Base-by-base conservation (phyloP, 2,113 vertebrate species). In the Pomatorhinus ruficollis region DNA sequence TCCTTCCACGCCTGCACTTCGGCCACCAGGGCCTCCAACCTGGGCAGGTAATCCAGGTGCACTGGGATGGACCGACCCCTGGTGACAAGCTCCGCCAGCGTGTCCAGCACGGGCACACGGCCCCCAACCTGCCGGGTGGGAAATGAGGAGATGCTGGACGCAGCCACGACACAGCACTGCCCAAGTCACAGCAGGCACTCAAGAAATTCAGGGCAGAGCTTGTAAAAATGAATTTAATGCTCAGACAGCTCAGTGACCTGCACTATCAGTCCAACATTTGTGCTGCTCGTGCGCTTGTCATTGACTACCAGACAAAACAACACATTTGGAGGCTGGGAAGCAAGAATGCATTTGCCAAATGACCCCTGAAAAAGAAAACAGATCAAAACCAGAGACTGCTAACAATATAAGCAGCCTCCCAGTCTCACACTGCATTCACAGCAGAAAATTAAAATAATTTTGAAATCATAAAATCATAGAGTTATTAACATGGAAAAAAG, bases 1-100 rank as follows among this genome's bases (percentile, higher is more conserved):
- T 99, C 98, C 96, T 99, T 99, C 99, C 99, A 99, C 0, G 98
- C 97, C 49, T 99, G 98, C 74, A 99, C 99, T 70, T 99, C 98
- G 0, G 97, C 94, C 87, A 99, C 98, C 75, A 99, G 88, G 21
- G 97, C 95, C 96, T 99, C 99, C 94, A 99, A 97, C 68, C 98
- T 96, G 5, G 99, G 98, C 90, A 99, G 92, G 49, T 99, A 97
- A 42, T 98, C 99, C 94, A 99, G 98, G 60, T 98, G 98, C 54
- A 99, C 99, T 0, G 99, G 99, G 93, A 99, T 98, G 66, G 98
- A 97, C 5, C 99, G 98, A 25, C 99, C 99, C 70, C 98, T 98
- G 2, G 98, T 92, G 53, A 99, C 98, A 33, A 99, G 98, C 72
- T 99, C 99, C 1, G 98, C 97, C 9, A 99, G 97, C 0, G 94